Percentiles rank a stretch among this genome's conserved stretches.
phyloP scores from a whole-genome alignment of 2,797 vertebrate species.

The Sebastes dallii region DNA sequence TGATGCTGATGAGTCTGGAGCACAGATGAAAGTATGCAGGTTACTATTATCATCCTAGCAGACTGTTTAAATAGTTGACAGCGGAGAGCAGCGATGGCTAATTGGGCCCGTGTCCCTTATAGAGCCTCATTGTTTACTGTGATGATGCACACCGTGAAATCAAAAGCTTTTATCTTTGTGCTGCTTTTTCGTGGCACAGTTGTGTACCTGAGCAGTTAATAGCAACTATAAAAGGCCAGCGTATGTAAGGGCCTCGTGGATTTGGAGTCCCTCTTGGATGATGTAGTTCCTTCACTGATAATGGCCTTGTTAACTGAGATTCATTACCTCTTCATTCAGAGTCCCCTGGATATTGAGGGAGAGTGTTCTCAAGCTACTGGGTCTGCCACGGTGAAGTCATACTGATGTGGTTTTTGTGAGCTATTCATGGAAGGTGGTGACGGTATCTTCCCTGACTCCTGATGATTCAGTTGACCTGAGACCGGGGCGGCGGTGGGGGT shows the following conservation, averaged over 20 bases:
- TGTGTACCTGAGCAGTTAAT: constrained; percentile 57
- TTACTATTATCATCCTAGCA: constrained; percentile 62
- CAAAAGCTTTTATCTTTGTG: constrained; percentile 41
- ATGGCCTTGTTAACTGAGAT: constrained; percentile 78
- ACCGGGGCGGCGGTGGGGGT: constrained; percentile 25
- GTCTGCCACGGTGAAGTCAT: constrained; percentile 63
- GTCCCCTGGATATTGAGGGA: constrained; percentile 66
- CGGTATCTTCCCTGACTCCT: constrained; percentile 63
- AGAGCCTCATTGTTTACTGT: constrained; percentile 61
- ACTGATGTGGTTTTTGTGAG: constrained; percentile 59
- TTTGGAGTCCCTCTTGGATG: constrained; percentile 57
- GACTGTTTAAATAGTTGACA: constrained; percentile 66
- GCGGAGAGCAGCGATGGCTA: constrained; percentile 56
- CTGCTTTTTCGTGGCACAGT: background rate
- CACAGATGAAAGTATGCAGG: constrained; percentile 74
- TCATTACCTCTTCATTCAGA: constrained; percentile 68
- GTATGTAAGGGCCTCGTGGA: constrained; percentile 48
- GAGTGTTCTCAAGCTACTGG: constrained; percentile 51
- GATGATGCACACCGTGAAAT: constrained; percentile 49
- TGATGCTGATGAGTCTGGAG: constrained; percentile 64
- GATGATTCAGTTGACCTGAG: constrained; percentile 78
- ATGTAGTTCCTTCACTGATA: constrained; percentile 67
- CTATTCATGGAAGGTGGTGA: constrained; percentile 64
- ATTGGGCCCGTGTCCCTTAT: constrained; percentile 61
- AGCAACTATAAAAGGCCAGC: constrained; percentile 58